Evolutionary conservation across 2,797 vertebrate species (phyloP).

Genomic region (Artibeus lituratus): DNA sequence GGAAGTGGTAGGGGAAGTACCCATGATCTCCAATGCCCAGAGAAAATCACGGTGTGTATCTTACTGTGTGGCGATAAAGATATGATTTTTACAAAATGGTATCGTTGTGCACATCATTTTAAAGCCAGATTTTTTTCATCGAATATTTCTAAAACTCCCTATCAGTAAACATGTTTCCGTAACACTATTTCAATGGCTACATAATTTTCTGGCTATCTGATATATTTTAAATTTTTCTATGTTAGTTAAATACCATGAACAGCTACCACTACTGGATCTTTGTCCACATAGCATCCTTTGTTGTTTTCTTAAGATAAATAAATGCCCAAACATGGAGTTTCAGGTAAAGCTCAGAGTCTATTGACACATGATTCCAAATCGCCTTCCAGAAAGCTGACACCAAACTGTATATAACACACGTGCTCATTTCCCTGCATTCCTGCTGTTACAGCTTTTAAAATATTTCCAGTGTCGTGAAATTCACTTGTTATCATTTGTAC

Average conservation of each 20-base stretch:
- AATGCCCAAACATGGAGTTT: neutral
- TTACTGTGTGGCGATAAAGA: neutral
- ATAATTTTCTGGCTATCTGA: neutral
- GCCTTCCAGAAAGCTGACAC: neutral
- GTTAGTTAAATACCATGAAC: neutral
- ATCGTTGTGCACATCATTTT: neutral
- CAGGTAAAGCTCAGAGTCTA: neutral
- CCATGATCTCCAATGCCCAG: neutral
- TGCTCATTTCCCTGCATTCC: neutral
- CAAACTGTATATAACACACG: neutral
- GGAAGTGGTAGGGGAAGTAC: neutral
- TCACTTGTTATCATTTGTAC: neutral
- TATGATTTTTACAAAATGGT: neutral
- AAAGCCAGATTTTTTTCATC: neutral
- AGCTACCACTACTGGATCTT: neutral
- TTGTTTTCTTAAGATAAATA: neutral
- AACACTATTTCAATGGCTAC: neutral
- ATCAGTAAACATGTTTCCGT: neutral
- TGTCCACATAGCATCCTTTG: neutral
- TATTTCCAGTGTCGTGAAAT: neutral
- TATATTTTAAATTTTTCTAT: neutral
- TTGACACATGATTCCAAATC: neutral
- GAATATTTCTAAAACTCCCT: neutral
- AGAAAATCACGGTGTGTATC: neutral
- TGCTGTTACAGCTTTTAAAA: neutral